phyloP scores from a whole-genome alignment of 2,113 vertebrate genomes.

The Oceanodroma tethys region DNA sequence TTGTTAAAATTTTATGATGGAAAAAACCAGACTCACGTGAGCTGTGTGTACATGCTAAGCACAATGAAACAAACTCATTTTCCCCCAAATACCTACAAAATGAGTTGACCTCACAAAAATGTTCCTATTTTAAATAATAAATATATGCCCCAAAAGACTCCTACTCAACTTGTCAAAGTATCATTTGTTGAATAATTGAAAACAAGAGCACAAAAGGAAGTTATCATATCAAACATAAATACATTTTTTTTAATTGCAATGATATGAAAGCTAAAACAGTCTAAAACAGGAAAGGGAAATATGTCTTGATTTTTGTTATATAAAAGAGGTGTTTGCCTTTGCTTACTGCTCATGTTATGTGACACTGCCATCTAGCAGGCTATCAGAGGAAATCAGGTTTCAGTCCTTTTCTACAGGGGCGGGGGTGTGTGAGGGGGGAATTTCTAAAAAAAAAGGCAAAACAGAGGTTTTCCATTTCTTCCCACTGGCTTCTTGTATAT shows the following conservation, averaged over 20 bases:
- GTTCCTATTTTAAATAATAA: neutral
- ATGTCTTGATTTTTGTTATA: neutral
- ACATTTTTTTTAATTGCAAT: neutral
- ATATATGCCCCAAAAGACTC: neutral
- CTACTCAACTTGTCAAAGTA: neutral
- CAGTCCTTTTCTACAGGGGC: neutral
- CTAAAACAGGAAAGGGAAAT: neutral
- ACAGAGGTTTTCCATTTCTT: neutral
- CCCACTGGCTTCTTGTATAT: neutral
- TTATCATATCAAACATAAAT: neutral
- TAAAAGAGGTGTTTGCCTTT: neutral
- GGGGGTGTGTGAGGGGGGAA: neutral
- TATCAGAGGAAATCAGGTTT: neutral
- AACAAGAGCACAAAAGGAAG: neutral
- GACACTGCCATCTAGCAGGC: constrained; percentile 18
- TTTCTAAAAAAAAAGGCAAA: neutral
- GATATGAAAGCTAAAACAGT: neutral
- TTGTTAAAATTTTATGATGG: constrained; percentile 6
- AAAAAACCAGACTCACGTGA: neutral
- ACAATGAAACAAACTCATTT: neutral
- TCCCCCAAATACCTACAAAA: neutral
- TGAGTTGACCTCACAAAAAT: neutral
- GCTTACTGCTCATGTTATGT: neutral
- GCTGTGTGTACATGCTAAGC: neutral
- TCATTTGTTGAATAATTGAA: neutral